phyloP scores from a whole-genome alignment of 2,888 invertebrate species.

The Sabatieria punctata region DNA sequence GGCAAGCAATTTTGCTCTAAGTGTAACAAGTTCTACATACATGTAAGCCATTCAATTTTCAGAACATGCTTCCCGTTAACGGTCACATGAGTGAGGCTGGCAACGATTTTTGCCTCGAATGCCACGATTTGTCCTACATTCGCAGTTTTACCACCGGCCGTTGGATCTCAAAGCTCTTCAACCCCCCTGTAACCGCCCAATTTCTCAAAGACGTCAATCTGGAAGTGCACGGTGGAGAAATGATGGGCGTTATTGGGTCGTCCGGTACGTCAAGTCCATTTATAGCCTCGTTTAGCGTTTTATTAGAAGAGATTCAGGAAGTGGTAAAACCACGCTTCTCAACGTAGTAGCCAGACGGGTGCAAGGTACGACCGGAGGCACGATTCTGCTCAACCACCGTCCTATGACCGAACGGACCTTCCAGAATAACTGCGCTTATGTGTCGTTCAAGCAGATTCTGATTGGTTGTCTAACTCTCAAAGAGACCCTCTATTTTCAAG shows the following conservation, averaged over 20 bases:
- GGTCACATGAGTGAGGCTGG: no score
- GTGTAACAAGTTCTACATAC: no score
- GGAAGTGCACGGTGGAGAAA: conserved; percentile 75
- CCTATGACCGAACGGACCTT: conserved; percentile 49
- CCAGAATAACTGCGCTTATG: conserved; percentile 52
- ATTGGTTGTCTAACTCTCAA: conserved; percentile 68
- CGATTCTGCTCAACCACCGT: conserved; percentile 70
- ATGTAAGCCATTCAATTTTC: no score
- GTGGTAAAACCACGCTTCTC: conserved; percentile 78
- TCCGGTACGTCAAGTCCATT: conserved; percentile 46
- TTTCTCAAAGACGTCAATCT: conserved; percentile 81
- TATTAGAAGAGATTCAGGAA: conserved; percentile 44
- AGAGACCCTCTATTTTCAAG: conserved; percentile 41
- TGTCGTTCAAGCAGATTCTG: conserved; percentile 65
- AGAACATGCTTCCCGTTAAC: no score
- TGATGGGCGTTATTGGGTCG: conserved; percentile 76
- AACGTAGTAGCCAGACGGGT: conserved; percentile 60
- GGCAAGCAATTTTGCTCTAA: no score
- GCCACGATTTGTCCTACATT: conserved; percentile 20
- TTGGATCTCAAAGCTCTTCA: conserved; percentile 18
- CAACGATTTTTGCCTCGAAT: no score
- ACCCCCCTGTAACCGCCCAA: conserved; percentile 24
- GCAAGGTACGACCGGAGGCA: conserved; percentile 63
- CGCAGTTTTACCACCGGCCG: conserved; percentile 16
- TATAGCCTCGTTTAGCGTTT: neutral